A percentile compares a stretch with the other conserved stretches of the same genome.
These are phyloP conservation scores for Crossocerus cetratus DNA, from an alignment of 2,888 invertebrate species.

Conservation along the genomic window DNA sequence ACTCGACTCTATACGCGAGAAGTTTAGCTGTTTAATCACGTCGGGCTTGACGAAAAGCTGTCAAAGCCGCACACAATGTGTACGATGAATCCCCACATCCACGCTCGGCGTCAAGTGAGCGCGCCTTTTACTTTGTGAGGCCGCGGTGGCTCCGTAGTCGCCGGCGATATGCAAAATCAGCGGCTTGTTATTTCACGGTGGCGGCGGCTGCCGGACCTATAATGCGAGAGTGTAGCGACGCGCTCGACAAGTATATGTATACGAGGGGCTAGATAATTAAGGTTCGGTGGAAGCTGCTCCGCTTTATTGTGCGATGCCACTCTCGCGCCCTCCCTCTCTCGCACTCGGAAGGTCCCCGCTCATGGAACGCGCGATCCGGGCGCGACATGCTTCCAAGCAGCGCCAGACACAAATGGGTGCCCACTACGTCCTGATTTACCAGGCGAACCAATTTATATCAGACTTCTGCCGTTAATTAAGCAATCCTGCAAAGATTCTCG, in stretches of 20 bases:
- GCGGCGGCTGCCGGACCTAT: slow-evolving; percentile 35
- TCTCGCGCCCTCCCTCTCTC: not conserved
- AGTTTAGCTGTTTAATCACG: too few species aligned
- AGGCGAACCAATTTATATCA: slow-evolving; percentile 52
- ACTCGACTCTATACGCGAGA: too few species aligned
- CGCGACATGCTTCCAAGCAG: not conserved
- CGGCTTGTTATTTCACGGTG: slow-evolving; percentile 9
- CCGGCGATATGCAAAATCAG: not conserved
- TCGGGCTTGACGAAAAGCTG: too few species aligned
- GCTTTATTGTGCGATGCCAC: slow-evolving; percentile 50
- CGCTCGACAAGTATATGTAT: slow-evolving; percentile 45
- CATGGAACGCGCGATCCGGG: too few species aligned
- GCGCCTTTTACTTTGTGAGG: too few species aligned
- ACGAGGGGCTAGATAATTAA: slow-evolving; percentile 58
- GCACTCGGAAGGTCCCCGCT: not conserved
- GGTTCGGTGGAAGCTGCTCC: slow-evolving; percentile 58
- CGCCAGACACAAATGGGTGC: not conserved
- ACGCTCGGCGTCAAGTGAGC: too few species aligned
- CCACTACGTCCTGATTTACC: slow-evolving; percentile 50
- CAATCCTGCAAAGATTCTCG: slow-evolving; percentile 55
- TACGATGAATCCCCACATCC: too few species aligned
- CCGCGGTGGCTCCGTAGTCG: too few species aligned
- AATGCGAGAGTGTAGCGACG: slow-evolving; percentile 52
- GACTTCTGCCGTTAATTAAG: slow-evolving; percentile 58
- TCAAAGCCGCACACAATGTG: too few species aligned